These are phyloP conservation scores for Torymus texanus DNA, from an alignment of 2,888 invertebrate genomes.

Conservation along the genomic window DNA sequence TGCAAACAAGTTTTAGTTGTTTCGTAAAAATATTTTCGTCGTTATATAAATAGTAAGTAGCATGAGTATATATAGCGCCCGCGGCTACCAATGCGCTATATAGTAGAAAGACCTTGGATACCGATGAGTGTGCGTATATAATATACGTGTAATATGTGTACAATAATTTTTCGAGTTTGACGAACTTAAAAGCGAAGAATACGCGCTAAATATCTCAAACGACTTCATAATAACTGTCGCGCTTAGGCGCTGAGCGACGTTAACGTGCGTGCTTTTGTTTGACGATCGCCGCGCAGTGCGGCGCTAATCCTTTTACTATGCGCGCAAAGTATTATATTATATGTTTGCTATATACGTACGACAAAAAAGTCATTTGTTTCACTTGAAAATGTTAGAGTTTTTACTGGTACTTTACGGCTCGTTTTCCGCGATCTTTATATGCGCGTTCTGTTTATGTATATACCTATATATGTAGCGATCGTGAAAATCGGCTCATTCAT, in stretches of 20 bases:
- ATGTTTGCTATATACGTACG: background rate
- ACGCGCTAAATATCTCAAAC: slow-evolving; percentile 31
- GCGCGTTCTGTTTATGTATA: background rate
- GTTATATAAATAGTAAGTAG: slow-evolving; percentile 23
- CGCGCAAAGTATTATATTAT: background rate
- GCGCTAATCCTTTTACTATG: slow-evolving; percentile 17
- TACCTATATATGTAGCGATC: background rate
- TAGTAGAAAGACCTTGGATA: slow-evolving; percentile 25
- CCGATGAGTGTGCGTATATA: slow-evolving; percentile 2
- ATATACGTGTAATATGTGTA: background rate
- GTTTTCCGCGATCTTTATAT: background rate
- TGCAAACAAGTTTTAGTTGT: slow-evolving; percentile 17
- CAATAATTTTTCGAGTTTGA: slow-evolving; percentile 50
- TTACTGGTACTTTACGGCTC: slow-evolving; percentile 3
- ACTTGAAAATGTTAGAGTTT: slow-evolving; percentile 13
- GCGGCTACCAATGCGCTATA: background rate
- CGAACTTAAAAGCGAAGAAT: slow-evolving; percentile 48
- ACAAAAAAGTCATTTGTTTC: slow-evolving; percentile 43
- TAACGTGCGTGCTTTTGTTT: slow-evolving; percentile 39
- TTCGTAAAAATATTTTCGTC: slow-evolving; percentile 23
- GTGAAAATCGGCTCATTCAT: background rate
- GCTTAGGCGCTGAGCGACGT: slow-evolving; percentile 51
- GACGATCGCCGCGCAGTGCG: slow-evolving; percentile 2
- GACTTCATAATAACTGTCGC: slow-evolving; percentile 53
- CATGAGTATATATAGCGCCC: too few species aligned